Percentiles rank a stretch among this genome's conserved stretches.
These are phyloP conservation scores for Leucophenga varia DNA, from an alignment of 1,140 invertebrate species.

Conservation along the genomic window DNA sequence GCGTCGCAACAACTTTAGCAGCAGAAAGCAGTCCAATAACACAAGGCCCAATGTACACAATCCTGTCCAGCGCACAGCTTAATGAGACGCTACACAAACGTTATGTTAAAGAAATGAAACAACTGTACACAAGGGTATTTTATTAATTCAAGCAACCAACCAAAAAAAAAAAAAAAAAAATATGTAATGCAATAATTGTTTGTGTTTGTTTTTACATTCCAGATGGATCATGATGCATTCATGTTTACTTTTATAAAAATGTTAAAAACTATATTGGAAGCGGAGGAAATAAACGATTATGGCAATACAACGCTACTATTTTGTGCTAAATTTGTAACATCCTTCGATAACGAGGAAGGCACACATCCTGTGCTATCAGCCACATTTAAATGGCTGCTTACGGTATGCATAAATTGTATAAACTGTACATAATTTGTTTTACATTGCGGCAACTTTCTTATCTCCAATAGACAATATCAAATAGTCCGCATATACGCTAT, in stretches of 20 bases:
- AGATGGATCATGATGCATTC: slow-evolving; percentile 60
- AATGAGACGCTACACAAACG: slow-evolving; percentile 65
- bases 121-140: slow-evolving; percentile 61
- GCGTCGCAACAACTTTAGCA: not conserved
- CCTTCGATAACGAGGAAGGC: slow-evolving; percentile 57
- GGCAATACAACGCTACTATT: slow-evolving; percentile 68
- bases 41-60: slow-evolving; percentile 41
- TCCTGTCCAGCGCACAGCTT: slow-evolving; percentile 64
- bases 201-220: slow-evolving; percentile 16
- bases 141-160: no score
- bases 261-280: slow-evolving; percentile 60
- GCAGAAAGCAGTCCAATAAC: not conserved
- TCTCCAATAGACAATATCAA: slow-evolving; percentile 35
- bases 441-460: not conserved
- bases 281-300: slow-evolving; percentile 65
- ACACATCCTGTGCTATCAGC: slow-evolving; percentile 61
- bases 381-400: slow-evolving; percentile 59
- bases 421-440: slow-evolving; percentile 24
- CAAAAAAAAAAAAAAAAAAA: not conserved
- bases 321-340: slow-evolving; percentile 65
- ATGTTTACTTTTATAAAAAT: slow-evolving; percentile 60
- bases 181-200: not conserved
- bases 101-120: slow-evolving; percentile 63
- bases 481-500: slow-evolving; percentile 63
- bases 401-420: slow-evolving; percentile 42